phyloP scores from a whole-genome alignment of 2,113 vertebrate genomes.

The Psittacara wagleri region DNA sequence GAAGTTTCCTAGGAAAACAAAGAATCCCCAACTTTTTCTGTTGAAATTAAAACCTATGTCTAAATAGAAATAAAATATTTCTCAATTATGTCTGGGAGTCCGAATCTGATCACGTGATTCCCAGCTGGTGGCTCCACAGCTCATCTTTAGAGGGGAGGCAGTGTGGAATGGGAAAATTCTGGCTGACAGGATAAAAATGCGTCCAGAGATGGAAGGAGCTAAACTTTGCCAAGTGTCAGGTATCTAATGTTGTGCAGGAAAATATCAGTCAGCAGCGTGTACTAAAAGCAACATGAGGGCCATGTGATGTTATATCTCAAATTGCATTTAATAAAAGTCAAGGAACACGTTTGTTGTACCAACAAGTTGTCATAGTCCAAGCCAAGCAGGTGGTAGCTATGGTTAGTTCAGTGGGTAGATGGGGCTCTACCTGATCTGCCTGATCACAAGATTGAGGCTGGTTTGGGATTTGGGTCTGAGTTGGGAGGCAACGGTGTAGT shows the following conservation, averaged over 20 bases:
- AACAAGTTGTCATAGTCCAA: background rate
- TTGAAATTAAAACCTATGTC: background rate
- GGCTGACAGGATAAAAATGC: background rate
- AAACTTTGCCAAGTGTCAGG: rapidly evolving
- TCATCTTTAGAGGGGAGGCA: background rate
- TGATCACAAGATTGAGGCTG: background rate
- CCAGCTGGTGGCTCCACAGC: background rate
- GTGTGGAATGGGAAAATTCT: background rate
- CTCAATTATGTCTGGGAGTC: background rate
- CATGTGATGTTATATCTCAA: background rate
- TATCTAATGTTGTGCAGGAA: background rate
- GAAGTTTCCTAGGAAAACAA: background rate
- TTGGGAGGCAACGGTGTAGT: background rate
- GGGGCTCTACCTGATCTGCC: background rate
- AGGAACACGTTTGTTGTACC: background rate
- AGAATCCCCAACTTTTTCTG: background rate
- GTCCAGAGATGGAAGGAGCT: background rate
- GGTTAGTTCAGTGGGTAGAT: background rate
- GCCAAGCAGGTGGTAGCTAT: background rate
- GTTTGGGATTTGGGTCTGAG: background rate
- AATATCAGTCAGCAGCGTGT: background rate
- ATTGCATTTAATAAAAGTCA: background rate
- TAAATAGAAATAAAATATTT: background rate
- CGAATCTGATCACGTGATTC: background rate
- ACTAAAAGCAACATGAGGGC: background rate